phyloP scores from a whole-genome alignment of 1,140 invertebrate species.

The Microplitis demolitor region DNA sequence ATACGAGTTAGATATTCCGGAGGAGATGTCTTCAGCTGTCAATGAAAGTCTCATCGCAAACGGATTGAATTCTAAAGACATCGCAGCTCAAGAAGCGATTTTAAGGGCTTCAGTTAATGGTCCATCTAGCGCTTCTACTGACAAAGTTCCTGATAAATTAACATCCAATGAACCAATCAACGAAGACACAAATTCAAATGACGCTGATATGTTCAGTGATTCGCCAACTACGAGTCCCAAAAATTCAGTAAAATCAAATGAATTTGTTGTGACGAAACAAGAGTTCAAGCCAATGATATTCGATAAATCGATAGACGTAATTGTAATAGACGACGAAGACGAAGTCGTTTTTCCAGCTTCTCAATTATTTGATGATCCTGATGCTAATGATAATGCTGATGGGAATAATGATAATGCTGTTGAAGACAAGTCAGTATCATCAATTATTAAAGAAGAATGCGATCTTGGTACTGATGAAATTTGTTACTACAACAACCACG shows the following conservation, averaged over 20 bases:
- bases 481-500: not conserved
- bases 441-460: not conserved
- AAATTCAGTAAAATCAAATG: not conserved
- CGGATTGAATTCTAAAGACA: too few species aligned
- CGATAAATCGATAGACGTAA: not conserved
- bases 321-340: not conserved
- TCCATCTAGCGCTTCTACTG: too few species aligned
- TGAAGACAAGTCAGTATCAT: too few species aligned
- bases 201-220: not conserved
- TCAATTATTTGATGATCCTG: slow-evolving; percentile 1
- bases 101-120: too few species aligned
- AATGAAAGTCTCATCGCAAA: too few species aligned
- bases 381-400: not conserved
- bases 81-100: too few species aligned
- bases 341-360: not conserved
- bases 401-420: not conserved
- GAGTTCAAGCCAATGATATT: not conserved
- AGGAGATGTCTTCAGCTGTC: not conserved
- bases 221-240: too few species aligned
- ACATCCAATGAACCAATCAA: too few species aligned
- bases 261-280: not conserved
- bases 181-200: not conserved
- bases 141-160: too few species aligned
- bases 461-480: too few species aligned
- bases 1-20: not conserved